These are phyloP conservation scores for Psittacula echo DNA, from an alignment of 2,797 vertebrate genomes.

Conservation along the genomic window DNA sequence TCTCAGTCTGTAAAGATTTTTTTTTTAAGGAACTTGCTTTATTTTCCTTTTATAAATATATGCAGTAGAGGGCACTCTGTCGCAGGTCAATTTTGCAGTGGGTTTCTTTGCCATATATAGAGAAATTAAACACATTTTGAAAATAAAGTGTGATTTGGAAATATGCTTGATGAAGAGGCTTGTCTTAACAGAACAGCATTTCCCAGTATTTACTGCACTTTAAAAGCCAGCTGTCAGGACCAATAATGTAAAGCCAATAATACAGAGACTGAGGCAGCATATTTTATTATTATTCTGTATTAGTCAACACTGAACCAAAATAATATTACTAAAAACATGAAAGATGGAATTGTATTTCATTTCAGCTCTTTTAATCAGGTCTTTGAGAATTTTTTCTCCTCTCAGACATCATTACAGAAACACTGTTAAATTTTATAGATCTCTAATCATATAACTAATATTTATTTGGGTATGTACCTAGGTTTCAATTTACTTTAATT, in stretches of 20 bases:
- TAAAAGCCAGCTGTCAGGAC: constrained; percentile 61
- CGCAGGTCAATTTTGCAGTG: constrained; percentile 65
- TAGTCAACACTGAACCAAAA: constrained; percentile 52
- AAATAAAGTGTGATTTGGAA: constrained; percentile 42
- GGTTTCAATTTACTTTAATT: constrained; percentile 18
- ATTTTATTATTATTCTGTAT: constrained; percentile 63
- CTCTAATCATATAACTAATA: neutral
- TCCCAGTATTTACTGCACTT: constrained; percentile 50
- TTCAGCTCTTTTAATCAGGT: neutral
- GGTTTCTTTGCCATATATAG: neutral
- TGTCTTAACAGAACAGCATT: constrained; percentile 12
- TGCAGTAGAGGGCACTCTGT: constrained; percentile 77
- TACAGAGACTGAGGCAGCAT: constrained; percentile 40
- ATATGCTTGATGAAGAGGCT: constrained; percentile 47
- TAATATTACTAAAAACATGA: constrained; percentile 48
- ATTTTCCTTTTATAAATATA: constrained; percentile 52
- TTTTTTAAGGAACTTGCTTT: neutral
- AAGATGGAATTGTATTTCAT: constrained; percentile 47
- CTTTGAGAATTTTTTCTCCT: neutral
- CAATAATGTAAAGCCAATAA: constrained; percentile 56
- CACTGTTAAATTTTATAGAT: constrained; percentile 13
- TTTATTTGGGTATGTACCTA: constrained; percentile 7
- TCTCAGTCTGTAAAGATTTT: neutral
- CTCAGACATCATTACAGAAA: neutral
- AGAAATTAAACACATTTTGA: constrained; percentile 49